Conservation (phyloP, 2,888 invertebrate species). For the Melolontha melolontha region DNA sequence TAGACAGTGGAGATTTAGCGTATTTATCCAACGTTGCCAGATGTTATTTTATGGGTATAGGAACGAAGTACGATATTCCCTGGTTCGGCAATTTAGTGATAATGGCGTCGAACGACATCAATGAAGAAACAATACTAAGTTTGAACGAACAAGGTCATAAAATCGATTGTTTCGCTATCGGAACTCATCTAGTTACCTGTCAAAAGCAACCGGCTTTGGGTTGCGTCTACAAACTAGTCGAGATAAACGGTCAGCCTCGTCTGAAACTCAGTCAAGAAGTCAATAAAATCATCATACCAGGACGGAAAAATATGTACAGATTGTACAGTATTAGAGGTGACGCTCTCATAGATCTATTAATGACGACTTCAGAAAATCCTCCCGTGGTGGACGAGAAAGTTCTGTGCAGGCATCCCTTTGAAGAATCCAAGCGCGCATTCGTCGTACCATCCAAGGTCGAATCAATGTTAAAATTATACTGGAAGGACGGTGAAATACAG, state of each 20-base stretch:
- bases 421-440: slow-evolving; percentile 95
- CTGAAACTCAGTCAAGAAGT: slow-evolving; percentile 98
- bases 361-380: slow-evolving; percentile 81
- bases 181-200: slow-evolving; percentile 98
- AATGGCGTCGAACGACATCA: slow-evolving; percentile 98
- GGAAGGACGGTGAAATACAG: slow-evolving; percentile 84
- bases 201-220: slow-evolving; percentile 97
- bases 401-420: slow-evolving; percentile 95
- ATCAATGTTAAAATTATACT: slow-evolving; percentile 83
- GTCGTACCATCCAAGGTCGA: slow-evolving; percentile 93
- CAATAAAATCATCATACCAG: slow-evolving; percentile 97
- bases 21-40: slow-evolving; percentile 91
- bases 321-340: slow-evolving; percentile 82
- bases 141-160: slow-evolving; percentile 96
- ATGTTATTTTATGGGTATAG: slow-evolving; percentile 82
- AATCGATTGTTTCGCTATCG: slow-evolving; percentile 96
- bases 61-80: slow-evolving; percentile 78
- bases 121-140: slow-evolving; percentile 97
- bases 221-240: slow-evolving; percentile 97
- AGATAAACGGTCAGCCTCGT: slow-evolving; percentile 88
- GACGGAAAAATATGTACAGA: slow-evolving; percentile 85
- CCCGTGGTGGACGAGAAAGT: slow-evolving; percentile 85
- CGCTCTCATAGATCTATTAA: slow-evolving; percentile 91
- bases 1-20: slow-evolving; percentile 97
- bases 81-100: slow-evolving; percentile 91